Conservation (phyloP, 1,140 invertebrate species). For the Rhagoletis pomonella region DNA sequence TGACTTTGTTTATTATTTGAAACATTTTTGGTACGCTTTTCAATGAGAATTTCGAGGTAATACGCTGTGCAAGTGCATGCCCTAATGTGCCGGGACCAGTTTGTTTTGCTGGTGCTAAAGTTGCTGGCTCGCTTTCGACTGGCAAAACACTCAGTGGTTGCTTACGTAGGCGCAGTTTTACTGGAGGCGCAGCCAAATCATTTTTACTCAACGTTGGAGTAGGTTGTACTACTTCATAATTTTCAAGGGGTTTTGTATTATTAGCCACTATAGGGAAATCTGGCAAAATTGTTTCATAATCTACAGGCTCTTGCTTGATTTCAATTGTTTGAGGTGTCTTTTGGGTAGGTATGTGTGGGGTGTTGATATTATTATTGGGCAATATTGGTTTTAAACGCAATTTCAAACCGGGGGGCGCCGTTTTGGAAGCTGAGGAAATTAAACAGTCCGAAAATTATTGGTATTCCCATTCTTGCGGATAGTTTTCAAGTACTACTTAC, state of each 20-base stretch:
- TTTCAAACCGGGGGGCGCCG: neutral
- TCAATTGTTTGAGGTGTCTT: neutral
- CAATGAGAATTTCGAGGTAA: constrained; percentile 13
- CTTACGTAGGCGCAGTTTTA: constrained; percentile 9
- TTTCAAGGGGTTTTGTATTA: neutral
- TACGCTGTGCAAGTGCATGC: neutral
- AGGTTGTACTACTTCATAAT: neutral
- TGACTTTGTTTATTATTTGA: neutral
- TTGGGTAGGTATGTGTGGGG: neutral
- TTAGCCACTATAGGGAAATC: neutral
- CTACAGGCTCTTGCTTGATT: neutral
- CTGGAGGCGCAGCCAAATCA: neutral
- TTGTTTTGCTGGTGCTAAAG: neutral
- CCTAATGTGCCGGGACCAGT: neutral
- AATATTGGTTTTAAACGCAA: neutral
- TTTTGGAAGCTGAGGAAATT: neutral
- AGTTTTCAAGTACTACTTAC: neutral
- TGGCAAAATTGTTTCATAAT: neutral
- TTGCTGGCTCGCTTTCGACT: neutral
- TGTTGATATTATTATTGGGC: neutral
- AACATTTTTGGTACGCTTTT: constrained; percentile 33
- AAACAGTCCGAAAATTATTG: neutral
- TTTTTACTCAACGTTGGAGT: neutral
- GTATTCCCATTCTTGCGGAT: neutral
- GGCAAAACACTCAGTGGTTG: neutral